Percentiles rank a stretch among this genome's conserved stretches.
Conservation (phyloP, 2,888 invertebrate species). For the Portevinia maculata region DNA sequence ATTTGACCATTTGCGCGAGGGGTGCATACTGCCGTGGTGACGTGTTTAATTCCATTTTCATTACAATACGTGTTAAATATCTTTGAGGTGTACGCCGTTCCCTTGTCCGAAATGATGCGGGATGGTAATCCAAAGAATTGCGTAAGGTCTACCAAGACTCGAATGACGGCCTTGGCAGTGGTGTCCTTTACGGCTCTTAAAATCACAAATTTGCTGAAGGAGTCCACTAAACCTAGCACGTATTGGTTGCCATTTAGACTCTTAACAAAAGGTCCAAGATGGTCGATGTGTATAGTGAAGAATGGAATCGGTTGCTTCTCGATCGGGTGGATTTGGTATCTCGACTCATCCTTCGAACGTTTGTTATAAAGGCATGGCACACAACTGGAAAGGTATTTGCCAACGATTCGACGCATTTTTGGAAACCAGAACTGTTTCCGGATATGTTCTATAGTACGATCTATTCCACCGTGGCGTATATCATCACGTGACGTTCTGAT, state of each 20-base stretch:
- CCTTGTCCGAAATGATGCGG: too few species aligned
- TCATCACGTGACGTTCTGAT: slow-evolving; percentile 59
- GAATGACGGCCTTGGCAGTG: too few species aligned
- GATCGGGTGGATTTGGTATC: slow-evolving; percentile 7
- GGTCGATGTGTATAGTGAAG: slow-evolving; percentile 46
- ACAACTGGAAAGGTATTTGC: slow-evolving; percentile 62
- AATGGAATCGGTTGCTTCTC: slow-evolving; percentile 33
- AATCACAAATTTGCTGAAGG: too few species aligned
- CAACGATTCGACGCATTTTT: slow-evolving; percentile 38
- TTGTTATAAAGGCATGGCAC: slow-evolving; percentile 59
- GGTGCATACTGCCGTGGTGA: too few species aligned
- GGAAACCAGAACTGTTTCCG: slow-evolving; percentile 69
- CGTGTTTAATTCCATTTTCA: too few species aligned
- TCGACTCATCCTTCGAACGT: slow-evolving; percentile 28
- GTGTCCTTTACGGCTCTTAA: too few species aligned
- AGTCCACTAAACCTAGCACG: slow-evolving; percentile 27
- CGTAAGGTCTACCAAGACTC: too few species aligned
- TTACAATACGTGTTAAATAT: too few species aligned
- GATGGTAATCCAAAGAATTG: too few species aligned
- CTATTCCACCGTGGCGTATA: slow-evolving; percentile 56
- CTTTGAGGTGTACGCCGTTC: too few species aligned
- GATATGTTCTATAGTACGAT: slow-evolving; percentile 47
- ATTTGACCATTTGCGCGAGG: too few species aligned
- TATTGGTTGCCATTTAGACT: slow-evolving; percentile 37
- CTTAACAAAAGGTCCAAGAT: slow-evolving; percentile 39